These are phyloP conservation scores for Laticauda laticaudata DNA, from an alignment of 2,113 vertebrate species.

Conservation along the genomic window DNA sequence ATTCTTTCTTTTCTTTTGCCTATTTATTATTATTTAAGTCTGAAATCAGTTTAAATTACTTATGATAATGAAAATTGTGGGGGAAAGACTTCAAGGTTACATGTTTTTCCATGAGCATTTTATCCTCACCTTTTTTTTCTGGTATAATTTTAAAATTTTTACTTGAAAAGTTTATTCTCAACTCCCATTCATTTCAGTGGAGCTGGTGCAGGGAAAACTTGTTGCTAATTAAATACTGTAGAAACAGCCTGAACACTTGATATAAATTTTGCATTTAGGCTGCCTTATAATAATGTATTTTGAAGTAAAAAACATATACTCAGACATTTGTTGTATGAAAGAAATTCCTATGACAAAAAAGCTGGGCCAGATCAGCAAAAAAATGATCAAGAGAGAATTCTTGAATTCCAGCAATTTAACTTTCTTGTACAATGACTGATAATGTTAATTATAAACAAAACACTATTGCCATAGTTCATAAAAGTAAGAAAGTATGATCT, in stretches of 20 bases:
- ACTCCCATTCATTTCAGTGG: background rate
- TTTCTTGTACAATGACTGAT: background rate
- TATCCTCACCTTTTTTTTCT: conserved; percentile 39
- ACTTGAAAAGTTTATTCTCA: background rate
- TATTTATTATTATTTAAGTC: conserved; percentile 73
- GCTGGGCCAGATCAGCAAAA: conserved; percentile 16
- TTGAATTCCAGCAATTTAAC: background rate
- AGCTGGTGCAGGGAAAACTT: background rate
- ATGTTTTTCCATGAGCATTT: conserved; percentile 20
- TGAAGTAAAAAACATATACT: background rate
- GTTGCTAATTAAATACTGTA: background rate
- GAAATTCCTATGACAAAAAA: background rate
- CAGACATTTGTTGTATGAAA: conserved; percentile 12
- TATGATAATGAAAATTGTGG: conserved; percentile 63
- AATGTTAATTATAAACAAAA: background rate
- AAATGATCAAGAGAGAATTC: conserved; percentile 13
- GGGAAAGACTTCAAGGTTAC: conserved; percentile 49
- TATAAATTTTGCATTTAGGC: background rate
- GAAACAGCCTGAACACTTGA: background rate
- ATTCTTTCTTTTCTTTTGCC: conserved; percentile 71
- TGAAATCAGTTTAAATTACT: conserved; percentile 56
- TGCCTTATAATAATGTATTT: background rate
- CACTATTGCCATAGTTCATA: background rate
- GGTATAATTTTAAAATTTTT: background rate
- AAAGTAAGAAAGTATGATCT: background rate